Base-by-base conservation (phyloP, 2,888 invertebrate species). In the Tetragonisca angustula region DNA sequence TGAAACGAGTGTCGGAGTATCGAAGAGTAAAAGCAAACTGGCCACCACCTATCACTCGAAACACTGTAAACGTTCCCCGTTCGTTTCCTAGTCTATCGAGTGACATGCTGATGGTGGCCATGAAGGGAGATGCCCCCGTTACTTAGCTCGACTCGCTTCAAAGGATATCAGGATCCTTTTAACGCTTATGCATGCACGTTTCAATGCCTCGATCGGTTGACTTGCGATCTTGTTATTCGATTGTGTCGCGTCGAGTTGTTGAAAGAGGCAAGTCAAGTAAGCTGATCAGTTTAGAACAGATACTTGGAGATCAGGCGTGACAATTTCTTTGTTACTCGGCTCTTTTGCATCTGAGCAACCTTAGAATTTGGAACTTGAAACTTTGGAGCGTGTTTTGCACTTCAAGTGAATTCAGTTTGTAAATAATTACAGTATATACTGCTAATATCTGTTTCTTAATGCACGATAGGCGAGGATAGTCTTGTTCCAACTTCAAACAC, bases 1-100 rank as follows among this genome's bases (percentile, higher is more conserved):
- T 90, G 91, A 92, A 93, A 89, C 91, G 93, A 92, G 81, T 76
- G 84, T 74, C 79, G 72, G 84, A 87, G 90, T 81, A 89, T 87
- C 83, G 88, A 88, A 89, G 90, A 83, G 88, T 90, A 92, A 92
- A 91, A 91, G 88, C 90, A 92, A 93, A 92, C 92, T 93, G 93
- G 93, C 91, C 88, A 89, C 90, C 93, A 91, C 91, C 93, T 77
- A 81, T 85, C 71, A 59, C 69, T 70, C 50, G 56, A 24, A 43
- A 43, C 43, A 56, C 65, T 52, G 19, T 24, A 32, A 79, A 73
- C 76, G 1, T 59, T 76, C 62, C 76, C 74, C 54, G 72, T 65
- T 21, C 68, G 69, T 84, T 89, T 87, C 84, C 82, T 79, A 75
- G 79, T 78, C 69, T 36, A 72, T 70, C 54, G 56, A 70, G 59